A percentile compares a stretch with the other conserved stretches of the same genome.
phyloP scores from a whole-genome alignment of 2,888 invertebrate species.

The Drosophila atroscutellata region DNA sequence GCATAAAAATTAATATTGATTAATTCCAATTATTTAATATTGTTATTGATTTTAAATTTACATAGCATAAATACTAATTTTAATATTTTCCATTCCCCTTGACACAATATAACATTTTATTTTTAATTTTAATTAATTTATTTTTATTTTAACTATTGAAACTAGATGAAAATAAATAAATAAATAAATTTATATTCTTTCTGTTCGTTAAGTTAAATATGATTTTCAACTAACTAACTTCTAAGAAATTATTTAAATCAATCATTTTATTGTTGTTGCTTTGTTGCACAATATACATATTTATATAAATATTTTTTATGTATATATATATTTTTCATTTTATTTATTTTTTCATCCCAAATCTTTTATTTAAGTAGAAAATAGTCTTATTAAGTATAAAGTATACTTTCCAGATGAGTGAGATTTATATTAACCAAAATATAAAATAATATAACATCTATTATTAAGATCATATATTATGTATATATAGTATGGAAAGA shows the following conservation, averaged over 20 bases:
- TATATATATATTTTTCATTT: not conserved
- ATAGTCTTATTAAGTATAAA: not conserved
- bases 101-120: not conserved
- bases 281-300: not conserved
- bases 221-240: not conserved
- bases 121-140: not conserved
- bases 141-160: not conserved
- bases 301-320: not conserved
- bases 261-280: fast-evolving
- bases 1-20: not conserved
- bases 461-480: not conserved
- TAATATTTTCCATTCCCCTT: fast-evolving
- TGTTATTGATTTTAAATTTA: not conserved
- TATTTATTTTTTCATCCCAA: too few species aligned
- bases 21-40: not conserved
- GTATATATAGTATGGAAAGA: not conserved
- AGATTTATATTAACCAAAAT: not conserved
- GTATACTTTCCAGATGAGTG: not conserved
- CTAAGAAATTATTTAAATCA: not conserved
- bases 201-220: not conserved
- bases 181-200: not conserved
- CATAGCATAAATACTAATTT: not conserved
- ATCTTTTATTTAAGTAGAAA: not conserved
- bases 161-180: fast-evolving
- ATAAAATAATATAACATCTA: not conserved